Evolutionary conservation across 64 coral and sea anemone genomes (phyloP).

Genomic region (Montipora efflorescens): DNA sequence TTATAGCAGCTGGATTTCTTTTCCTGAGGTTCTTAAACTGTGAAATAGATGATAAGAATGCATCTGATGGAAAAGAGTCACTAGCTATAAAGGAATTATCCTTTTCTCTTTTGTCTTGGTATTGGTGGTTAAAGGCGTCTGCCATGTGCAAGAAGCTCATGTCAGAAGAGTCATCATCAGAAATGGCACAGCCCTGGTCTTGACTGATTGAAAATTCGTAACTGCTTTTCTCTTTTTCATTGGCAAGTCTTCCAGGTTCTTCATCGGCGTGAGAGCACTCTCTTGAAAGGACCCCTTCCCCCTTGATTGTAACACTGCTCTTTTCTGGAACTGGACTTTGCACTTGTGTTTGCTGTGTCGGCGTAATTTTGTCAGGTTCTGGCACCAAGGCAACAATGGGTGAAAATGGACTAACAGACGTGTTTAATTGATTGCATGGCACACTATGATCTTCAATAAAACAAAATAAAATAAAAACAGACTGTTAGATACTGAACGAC

Average conservation of each 20-base stretch:
- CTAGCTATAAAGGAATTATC: neutral
- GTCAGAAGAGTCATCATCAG: constrained; percentile 29
- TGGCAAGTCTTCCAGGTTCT: neutral
- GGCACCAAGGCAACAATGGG: constrained; percentile 20
- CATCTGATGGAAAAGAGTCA: constrained; percentile 24
- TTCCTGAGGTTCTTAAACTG: neutral
- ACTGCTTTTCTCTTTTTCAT: neutral
- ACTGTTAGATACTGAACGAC: neutral
- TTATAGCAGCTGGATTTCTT: neutral
- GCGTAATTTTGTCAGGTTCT: neutral
- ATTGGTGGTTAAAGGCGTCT: constrained; percentile 2
- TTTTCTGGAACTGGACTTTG: neutral
- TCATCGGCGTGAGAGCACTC: neutral
- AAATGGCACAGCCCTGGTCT: neutral
- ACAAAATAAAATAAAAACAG: neutral
- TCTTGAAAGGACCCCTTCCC: neutral
- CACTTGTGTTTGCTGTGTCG: neutral
- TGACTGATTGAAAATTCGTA: neutral
- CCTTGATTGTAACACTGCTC: neutral
- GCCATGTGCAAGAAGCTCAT: neutral
- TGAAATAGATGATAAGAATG: constrained; percentile 33
- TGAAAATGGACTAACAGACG: neutral
- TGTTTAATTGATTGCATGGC: neutral
- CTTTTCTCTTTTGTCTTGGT: constrained; percentile 3
- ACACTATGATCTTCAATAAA: constrained; percentile 39